These are phyloP conservation scores for Alosa sapidissima DNA, from an alignment of 2,797 vertebrate genomes.

Conservation along the genomic window DNA sequence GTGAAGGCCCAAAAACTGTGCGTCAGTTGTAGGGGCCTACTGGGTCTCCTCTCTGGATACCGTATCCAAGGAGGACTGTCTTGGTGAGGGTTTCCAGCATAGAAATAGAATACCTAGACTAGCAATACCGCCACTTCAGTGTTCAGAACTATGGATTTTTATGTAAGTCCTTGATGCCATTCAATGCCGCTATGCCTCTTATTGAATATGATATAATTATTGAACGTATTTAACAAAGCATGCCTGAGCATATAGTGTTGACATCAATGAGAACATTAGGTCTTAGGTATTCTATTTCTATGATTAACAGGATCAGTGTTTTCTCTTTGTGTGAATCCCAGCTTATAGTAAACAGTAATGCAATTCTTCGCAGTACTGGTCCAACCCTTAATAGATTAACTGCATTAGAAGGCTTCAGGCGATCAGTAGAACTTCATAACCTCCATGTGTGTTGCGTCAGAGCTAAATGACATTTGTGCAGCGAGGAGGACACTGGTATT, in stretches of 20 bases:
- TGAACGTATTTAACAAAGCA: background rate
- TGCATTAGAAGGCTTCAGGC: background rate
- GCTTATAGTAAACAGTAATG: background rate
- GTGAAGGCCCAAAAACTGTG: background rate
- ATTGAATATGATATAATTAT: background rate
- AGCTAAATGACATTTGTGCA: background rate
- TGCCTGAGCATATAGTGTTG: background rate
- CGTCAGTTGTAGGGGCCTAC: background rate
- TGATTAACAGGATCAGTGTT: background rate
- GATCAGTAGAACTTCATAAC: too few relatives aligned
- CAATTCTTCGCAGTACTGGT: background rate
- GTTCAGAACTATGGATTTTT: background rate
- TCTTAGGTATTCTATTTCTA: background rate
- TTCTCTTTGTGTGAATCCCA: background rate
- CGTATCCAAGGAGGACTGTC: background rate
- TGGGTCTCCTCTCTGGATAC: background rate
- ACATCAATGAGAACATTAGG: background rate
- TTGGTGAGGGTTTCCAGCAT: background rate
- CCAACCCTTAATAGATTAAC: background rate
- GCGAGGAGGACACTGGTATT: background rate
- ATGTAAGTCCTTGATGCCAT: background rate
- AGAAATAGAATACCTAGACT: slow-evolving; percentile 9
- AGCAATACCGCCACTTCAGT: background rate
- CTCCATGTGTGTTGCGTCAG: background rate
- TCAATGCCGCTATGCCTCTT: background rate